Evolutionary conservation across 2,888 invertebrate genomes (phyloP).

Genomic region (Hemithea aestivaria): DNA sequence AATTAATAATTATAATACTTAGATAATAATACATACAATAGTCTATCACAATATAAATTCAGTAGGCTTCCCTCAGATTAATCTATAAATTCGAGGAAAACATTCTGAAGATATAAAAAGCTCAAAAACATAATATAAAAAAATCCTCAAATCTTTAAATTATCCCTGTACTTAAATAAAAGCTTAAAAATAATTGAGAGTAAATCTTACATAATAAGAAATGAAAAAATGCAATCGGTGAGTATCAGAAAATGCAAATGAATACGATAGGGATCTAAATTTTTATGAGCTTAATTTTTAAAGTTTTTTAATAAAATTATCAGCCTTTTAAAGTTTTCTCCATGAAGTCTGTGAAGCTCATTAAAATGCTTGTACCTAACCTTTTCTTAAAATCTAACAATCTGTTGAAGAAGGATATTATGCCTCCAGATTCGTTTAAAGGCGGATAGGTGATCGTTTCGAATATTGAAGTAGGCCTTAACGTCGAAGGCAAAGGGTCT

Average conservation of each 20-base stretch:
- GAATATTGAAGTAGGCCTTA: conserved; percentile 38
- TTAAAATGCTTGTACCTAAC: conserved; percentile 83
- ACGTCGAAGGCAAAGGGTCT: conserved; percentile 32
- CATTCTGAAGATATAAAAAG: conserved; percentile 71
- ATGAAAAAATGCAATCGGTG: conserved; percentile 2
- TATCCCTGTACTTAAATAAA: conserved; percentile 28
- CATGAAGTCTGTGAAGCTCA: conserved; percentile 83
- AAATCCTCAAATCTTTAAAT: conserved; percentile 1
- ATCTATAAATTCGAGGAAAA: conserved; percentile 51
- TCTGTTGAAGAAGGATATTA: conserved; percentile 81
- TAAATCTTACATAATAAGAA: not conserved
- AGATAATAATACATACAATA: not conserved
- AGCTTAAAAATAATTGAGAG: conserved; percentile 14
- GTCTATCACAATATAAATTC: conserved; percentile 65
- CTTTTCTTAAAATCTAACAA: conserved; percentile 84
- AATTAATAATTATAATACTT: not conserved
- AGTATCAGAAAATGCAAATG: conserved; percentile 10
- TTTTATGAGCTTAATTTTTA: not conserved
- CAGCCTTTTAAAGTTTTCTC: conserved; percentile 81
- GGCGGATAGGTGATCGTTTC: conserved; percentile 68
- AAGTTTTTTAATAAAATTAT: conserved; percentile 2
- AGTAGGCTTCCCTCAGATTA: conserved; percentile 70
- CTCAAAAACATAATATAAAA: conserved; percentile 3
- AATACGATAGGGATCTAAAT: no score
- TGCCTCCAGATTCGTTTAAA: conserved; percentile 54